These are phyloP conservation scores for Rattus rattus DNA, from an alignment of 2,113 vertebrate genomes.

Conservation along the genomic window DNA sequence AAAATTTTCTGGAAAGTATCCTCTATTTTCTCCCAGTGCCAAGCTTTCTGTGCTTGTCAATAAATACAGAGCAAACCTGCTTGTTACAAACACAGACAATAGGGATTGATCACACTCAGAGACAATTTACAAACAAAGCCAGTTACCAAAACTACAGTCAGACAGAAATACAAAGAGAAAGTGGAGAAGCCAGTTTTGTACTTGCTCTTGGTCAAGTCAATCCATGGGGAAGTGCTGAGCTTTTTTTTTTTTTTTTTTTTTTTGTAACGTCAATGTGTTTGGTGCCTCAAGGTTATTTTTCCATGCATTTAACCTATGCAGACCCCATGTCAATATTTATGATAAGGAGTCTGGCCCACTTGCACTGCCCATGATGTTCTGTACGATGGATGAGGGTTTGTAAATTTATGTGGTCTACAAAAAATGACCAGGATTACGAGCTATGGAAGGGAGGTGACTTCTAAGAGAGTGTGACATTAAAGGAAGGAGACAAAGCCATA, in stretches of 20 bases:
- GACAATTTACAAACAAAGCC: neutral
- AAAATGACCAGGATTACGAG: neutral
- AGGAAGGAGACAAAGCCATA: neutral
- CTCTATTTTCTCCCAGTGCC: neutral
- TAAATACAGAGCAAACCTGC: neutral
- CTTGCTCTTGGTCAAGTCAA: neutral
- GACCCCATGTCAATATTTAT: neutral
- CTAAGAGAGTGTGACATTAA: neutral
- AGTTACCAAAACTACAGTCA: neutral
- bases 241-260: neutral
- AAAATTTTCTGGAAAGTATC: neutral
- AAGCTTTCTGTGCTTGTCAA: neutral
- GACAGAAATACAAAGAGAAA: neutral
- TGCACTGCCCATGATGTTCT: neutral
- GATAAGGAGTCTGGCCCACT: neutral
- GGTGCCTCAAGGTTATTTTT: neutral
- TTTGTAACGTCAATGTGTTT: neutral
- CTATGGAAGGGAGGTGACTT: neutral
- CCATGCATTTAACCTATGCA: neutral
- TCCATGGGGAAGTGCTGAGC: neutral
- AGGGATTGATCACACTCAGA: neutral
- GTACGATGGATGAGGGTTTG: neutral
- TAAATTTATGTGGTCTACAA: neutral
- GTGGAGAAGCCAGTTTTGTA: neutral
- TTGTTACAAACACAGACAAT: neutral